Conservation (phyloP, 2,797 vertebrate genomes). For the Xerus rutilus region DNA sequence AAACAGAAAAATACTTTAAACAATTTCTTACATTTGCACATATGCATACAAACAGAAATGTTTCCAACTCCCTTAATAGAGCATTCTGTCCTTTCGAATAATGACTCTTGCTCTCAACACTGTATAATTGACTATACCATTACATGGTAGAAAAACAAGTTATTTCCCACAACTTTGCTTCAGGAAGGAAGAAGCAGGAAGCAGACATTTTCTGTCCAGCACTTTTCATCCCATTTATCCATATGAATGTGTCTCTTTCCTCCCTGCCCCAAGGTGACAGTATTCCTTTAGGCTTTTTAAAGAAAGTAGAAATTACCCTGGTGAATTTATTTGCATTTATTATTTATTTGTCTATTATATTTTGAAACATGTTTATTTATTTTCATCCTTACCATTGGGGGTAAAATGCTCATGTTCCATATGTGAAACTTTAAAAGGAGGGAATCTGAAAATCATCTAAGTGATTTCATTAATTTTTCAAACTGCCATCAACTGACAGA, state of each 20-base stretch:
- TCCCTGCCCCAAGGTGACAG: neutral
- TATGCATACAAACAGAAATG: neutral
- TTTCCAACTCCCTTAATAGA: neutral
- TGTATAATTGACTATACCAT: neutral
- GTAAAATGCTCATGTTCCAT: neutral
- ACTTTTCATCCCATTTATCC: neutral
- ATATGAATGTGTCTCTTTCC: neutral
- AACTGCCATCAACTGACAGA: neutral
- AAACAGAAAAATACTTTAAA: constrained; percentile 13
- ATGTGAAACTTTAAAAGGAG: neutral
- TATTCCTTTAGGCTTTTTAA: neutral
- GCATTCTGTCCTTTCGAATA: neutral
- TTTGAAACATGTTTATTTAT: neutral
- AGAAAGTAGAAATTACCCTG: neutral
- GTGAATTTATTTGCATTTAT: neutral
- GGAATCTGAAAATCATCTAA: neutral
- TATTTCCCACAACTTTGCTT: neutral
- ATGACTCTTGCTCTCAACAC: neutral
- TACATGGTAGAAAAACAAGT: neutral
- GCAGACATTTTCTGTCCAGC: neutral
- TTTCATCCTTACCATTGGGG: neutral
- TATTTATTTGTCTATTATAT: neutral
- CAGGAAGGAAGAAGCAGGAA: neutral
- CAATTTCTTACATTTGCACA: neutral
- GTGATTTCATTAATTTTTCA: neutral